Conservation (phyloP, 1,140 invertebrate species). For the Ceratosolen fusciceps region DNA sequence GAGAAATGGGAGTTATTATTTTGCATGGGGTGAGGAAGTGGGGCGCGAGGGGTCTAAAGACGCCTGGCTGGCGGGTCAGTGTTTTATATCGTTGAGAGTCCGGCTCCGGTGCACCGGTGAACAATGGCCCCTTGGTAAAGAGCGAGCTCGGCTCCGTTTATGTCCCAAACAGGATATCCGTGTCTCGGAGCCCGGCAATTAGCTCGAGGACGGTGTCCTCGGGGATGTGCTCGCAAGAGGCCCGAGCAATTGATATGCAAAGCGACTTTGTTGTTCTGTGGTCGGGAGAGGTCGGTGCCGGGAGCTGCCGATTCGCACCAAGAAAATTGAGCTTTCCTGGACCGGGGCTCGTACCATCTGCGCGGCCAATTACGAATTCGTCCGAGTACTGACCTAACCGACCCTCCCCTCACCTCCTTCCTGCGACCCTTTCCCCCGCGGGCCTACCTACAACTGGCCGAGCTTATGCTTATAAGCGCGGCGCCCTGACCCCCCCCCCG, state of each 20-base stretch:
- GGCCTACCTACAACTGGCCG: too few species aligned
- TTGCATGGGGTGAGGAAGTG: too few species aligned
- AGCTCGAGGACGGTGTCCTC: neutral
- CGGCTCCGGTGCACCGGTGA: neutral
- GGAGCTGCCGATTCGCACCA: too few species aligned
- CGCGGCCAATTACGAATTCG: slow-evolving; percentile 27
- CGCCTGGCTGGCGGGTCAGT: too few species aligned
- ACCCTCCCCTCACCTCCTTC: neutral
- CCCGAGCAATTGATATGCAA: slow-evolving; percentile 60
- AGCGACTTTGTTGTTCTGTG: slow-evolving; percentile 55
- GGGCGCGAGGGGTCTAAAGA: too few species aligned
- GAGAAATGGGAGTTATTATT: too few species aligned
- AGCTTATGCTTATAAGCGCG: too few species aligned
- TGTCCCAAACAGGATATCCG: slow-evolving; percentile 38
- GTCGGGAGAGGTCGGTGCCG: too few species aligned
- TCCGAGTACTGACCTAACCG: too few species aligned
- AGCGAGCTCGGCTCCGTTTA: neutral
- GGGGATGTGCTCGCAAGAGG: neutral
- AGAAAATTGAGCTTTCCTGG: slow-evolving; percentile 57
- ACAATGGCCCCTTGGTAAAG: neutral
- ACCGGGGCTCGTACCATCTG: neutral
- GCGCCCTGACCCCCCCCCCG: too few species aligned
- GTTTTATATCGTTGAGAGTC: neutral
- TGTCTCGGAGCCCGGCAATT: neutral
- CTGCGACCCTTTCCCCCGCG: too few species aligned